Evolutionary conservation across 2,113 vertebrate genomes (phyloP).

Genomic region (Crotophaga sulcirostris): DNA sequence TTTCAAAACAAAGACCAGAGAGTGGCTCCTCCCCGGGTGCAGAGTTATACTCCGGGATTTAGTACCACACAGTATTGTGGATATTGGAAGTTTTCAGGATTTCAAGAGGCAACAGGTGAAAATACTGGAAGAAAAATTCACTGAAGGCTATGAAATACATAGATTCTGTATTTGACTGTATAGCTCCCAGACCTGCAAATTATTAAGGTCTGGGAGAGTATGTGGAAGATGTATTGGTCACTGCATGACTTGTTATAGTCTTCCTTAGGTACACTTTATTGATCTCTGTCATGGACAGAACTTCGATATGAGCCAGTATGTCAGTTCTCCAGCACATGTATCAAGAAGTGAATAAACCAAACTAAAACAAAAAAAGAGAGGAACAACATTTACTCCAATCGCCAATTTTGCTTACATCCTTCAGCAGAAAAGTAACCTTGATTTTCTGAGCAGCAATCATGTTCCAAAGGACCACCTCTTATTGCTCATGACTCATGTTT

Average conservation of each 20-base stretch:
- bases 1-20: neutral
- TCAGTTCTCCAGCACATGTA: neutral
- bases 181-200: neutral
- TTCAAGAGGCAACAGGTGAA: neutral
- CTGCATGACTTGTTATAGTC: neutral
- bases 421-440: neutral
- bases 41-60: neutral
- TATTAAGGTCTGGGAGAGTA: neutral
- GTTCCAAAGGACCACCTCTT: neutral
- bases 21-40: fast-evolving
- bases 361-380: fast-evolving
- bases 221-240: neutral
- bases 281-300: neutral
- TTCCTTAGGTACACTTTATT: neutral
- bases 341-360: neutral
- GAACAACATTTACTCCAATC: neutral
- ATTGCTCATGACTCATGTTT: neutral
- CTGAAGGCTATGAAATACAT: neutral
- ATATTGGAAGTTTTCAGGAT: neutral
- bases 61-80: neutral
- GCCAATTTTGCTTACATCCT: neutral
- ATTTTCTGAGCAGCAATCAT: neutral
- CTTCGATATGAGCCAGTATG: neutral
- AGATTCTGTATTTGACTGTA: neutral
- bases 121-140: neutral